Evolutionary conservation across 2,113 vertebrate genomes (phyloP).

Genomic region (Myrmecobius fasciatus): DNA sequence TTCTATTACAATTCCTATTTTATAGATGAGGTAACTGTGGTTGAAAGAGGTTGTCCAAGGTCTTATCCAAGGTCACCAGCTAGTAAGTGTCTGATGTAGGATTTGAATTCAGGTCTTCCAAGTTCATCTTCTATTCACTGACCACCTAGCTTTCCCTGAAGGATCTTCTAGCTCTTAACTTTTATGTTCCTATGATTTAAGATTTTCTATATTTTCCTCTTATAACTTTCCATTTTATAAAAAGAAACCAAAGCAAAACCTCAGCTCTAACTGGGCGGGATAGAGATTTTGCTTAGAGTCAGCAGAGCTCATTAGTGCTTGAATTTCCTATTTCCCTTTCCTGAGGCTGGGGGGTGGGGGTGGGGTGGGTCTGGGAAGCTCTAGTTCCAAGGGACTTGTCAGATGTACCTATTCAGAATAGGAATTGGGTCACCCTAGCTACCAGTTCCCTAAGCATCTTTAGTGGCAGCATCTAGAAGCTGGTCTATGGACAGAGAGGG

Average conservation of each 20-base stretch:
- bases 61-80: background rate
- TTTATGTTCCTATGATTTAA: background rate
- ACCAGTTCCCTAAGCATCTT: background rate
- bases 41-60: background rate
- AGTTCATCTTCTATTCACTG: background rate
- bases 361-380: background rate
- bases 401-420: background rate
- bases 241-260: background rate
- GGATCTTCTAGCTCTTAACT: background rate
- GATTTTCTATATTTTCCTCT: background rate
- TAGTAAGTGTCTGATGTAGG: background rate
- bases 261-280: background rate
- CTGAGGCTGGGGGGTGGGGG: background rate
- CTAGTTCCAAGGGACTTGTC: background rate
- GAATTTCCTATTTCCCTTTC: background rate
- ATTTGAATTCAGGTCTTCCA: background rate
- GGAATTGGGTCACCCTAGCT: background rate
- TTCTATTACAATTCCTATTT: background rate
- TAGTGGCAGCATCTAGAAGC: background rate
- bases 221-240: accelerated
- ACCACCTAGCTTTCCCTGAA: background rate
- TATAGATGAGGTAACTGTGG: background rate
- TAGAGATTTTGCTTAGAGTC: background rate
- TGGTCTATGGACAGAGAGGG: background rate
- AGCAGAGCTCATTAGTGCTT: background rate